A percentile compares a stretch with the other conserved stretches of the same genome.
Evolutionary conservation across 2,888 invertebrate genomes (phyloP).

Genomic region (Cheilosia urbana): DNA sequence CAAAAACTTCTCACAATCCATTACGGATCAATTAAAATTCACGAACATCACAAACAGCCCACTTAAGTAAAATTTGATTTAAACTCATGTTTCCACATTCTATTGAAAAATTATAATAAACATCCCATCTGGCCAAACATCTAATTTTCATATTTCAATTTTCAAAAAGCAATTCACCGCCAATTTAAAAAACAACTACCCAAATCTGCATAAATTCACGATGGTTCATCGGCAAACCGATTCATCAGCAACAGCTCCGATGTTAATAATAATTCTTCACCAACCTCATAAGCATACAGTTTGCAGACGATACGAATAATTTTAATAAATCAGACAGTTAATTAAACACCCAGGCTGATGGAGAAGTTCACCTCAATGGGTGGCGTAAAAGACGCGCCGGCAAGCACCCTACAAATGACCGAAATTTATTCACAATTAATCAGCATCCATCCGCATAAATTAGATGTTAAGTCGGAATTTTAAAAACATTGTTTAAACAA

Average conservation of each 20-base stretch:
- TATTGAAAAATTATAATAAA: conserved; percentile 27
- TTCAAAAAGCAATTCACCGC: not conserved
- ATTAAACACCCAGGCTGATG: conserved; percentile 18
- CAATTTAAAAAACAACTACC: conserved; percentile 17
- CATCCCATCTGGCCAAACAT: conserved; percentile 25
- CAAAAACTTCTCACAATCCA: not conserved
- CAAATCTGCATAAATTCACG: conserved; percentile 60
- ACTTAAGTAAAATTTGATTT: not conserved
- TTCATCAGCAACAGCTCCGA: conserved; percentile 29
- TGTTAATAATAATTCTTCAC: conserved; percentile 23
- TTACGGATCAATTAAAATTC: not conserved
- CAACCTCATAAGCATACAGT: conserved; percentile 17
- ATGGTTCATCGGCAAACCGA: conserved; percentile 56
- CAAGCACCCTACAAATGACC: conserved; percentile 10
- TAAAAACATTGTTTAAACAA: too few species aligned
- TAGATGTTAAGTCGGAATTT: conserved; percentile 1
- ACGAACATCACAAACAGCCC: not conserved
- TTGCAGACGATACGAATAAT: conserved; percentile 4
- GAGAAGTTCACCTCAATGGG: conserved; percentile 4
- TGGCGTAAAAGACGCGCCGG: conserved; percentile 24
- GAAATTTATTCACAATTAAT: conserved; percentile 31
- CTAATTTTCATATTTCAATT: conserved; percentile 28
- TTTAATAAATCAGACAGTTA: conserved; percentile 28
- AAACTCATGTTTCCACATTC: conserved; percentile 3
- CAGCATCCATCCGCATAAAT: conserved; percentile 1